A percentile compares a stretch with the other conserved stretches of the same genome.
Evolutionary conservation across 2,113 vertebrate genomes (phyloP).

Genomic region (Tragelaphus strepsiceros): DNA sequence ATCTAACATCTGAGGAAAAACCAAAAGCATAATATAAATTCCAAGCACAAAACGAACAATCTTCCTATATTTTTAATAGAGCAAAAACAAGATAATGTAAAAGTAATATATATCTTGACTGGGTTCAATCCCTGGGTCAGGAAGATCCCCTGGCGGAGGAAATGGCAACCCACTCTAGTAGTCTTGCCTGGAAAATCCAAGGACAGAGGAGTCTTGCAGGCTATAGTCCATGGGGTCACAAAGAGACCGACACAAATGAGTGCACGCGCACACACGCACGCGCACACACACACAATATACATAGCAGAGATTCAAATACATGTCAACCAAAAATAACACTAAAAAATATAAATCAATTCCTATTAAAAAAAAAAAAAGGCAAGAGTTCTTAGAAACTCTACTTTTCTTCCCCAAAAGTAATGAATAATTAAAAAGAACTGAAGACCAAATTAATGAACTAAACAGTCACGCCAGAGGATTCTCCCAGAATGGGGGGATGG

Average conservation of each 20-base stretch:
- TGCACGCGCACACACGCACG: accelerated
- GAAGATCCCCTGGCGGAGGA: background rate
- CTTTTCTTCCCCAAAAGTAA: background rate
- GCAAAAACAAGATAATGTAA: background rate
- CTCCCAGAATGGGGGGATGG: background rate
- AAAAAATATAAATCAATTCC: background rate
- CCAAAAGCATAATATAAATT: background rate
- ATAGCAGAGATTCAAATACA: background rate
- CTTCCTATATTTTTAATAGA: background rate
- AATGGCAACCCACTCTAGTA: background rate
- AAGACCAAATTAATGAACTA: background rate
- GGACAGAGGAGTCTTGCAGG: background rate
- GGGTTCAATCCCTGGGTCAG: background rate
- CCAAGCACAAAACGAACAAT: constrained; percentile 1
- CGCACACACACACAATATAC: background rate
- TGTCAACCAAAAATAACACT: background rate
- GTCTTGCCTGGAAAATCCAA: background rate
- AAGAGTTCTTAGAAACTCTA: constrained; percentile 5
- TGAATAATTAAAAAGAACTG: background rate
- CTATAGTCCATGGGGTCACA: background rate
- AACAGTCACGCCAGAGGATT: constrained; percentile 13
- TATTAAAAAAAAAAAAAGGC: background rate
- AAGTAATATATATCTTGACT: background rate
- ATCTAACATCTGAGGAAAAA: constrained; percentile 9
- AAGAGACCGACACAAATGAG: background rate